A percentile compares a stretch with the other conserved stretches of the same genome.
phyloP scores from a whole-genome alignment of 1,140 invertebrate species.

The Macrosteles quadrilineatus region DNA sequence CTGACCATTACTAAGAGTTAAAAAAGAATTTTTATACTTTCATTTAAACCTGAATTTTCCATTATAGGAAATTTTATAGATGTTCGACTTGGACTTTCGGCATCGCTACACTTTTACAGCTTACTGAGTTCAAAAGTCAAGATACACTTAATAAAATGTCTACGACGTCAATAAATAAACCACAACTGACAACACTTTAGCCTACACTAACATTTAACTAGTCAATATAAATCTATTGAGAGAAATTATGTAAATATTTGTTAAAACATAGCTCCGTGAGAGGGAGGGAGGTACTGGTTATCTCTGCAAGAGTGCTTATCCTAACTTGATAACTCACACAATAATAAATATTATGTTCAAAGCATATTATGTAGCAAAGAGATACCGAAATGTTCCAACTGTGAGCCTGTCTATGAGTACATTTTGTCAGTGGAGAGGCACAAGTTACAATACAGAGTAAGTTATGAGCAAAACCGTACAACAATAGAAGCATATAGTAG shows the following conservation, averaged over 20 bases:
- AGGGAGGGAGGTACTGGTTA: background rate
- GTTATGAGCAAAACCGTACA: too few species aligned
- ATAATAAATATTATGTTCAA: background rate
- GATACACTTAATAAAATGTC: constrained; percentile 3
- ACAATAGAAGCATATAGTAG: too few species aligned
- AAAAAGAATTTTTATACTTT: too few species aligned
- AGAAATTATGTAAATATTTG: constrained; percentile 5
- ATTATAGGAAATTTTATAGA: too few species aligned
- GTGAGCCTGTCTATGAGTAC: too few species aligned
- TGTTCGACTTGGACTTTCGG: too few species aligned
- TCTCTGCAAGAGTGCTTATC: background rate
- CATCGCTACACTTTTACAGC: constrained; percentile 9
- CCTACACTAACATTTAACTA: constrained; percentile 7
- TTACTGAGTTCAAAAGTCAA: constrained; percentile 4
- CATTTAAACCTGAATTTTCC: too few species aligned
- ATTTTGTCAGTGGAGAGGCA: too few species aligned
- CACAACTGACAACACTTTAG: constrained; percentile 10
- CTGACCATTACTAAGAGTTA: too few species aligned
- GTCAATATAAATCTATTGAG: constrained; percentile 11
- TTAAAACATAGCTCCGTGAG: background rate
- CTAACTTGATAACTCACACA: background rate
- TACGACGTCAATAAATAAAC: background rate
- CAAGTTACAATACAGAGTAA: too few species aligned
- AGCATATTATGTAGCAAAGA: too few species aligned
- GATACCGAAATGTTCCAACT: too few species aligned